phyloP scores from a whole-genome alignment of 2,888 invertebrate species.

The Eilema sororculum region DNA sequence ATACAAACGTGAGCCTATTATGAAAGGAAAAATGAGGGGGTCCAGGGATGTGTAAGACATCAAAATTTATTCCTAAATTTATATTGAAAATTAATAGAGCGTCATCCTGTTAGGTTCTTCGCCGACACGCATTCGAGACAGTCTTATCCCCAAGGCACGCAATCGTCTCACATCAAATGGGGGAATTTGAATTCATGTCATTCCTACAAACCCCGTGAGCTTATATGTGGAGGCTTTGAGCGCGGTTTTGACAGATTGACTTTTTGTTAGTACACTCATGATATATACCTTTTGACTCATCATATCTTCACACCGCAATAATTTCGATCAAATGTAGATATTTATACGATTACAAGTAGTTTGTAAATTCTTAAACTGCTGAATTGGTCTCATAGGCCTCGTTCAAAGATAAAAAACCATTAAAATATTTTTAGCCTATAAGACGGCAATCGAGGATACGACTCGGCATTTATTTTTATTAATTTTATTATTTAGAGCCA shows the following conservation, averaged over 20 bases:
- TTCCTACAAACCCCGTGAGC: not conserved
- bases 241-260: not conserved
- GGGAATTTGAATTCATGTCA: not conserved
- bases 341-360: too few species aligned
- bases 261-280: not conserved
- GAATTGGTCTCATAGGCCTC: too few species aligned
- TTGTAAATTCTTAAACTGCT: too few species aligned
- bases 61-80: not conserved
- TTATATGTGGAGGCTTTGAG: slow-evolving; percentile 2
- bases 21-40: not conserved
- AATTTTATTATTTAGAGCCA: too few species aligned
- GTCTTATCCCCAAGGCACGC: not conserved
- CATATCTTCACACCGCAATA: not conserved
- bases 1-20: not conserved
- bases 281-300: not conserved
- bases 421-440: too few species aligned
- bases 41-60: not conserved
- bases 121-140: not conserved
- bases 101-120: not conserved
- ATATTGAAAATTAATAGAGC: slow-evolving; percentile 1
- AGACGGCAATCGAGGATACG: too few species aligned
- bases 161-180: not conserved
- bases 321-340: not conserved
- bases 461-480: too few species aligned
- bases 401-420: too few species aligned